Percentiles rank a stretch among this genome's conserved stretches.
Evolutionary conservation across 2,888 invertebrate genomes (phyloP).

Genomic region (Pseudococcus longispinus): DNA sequence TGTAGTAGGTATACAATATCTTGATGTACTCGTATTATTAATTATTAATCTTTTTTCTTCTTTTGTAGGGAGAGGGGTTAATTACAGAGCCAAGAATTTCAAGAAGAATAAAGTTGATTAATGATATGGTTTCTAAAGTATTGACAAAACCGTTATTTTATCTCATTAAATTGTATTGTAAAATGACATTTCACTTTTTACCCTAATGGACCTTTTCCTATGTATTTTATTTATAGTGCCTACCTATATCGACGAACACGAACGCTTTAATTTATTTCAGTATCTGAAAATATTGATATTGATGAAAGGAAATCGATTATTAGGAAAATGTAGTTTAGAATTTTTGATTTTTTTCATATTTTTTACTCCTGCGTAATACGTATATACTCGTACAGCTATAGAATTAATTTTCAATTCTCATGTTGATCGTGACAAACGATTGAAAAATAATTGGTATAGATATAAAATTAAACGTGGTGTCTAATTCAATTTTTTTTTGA

Average conservation of each 20-base stretch:
- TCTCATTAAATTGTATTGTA: neutral
- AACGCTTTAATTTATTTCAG: neutral
- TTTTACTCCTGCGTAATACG: too few species aligned
- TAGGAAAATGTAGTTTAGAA: neutral
- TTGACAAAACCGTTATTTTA: neutral
- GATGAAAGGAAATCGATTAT: neutral
- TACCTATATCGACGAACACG: neutral
- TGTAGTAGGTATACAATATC: neutral
- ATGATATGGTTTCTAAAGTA: neutral
- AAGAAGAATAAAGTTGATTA: neutral
- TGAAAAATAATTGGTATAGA: too few species aligned
- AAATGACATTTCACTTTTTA: neutral
- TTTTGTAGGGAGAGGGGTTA: neutral
- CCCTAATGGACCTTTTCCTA: neutral
- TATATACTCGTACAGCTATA: too few species aligned
- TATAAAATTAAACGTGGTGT: too few species aligned
- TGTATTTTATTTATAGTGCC: neutral
- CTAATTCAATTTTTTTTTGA: too few species aligned
- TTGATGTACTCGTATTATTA: neutral
- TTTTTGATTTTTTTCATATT: neutral
- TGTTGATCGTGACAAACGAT: too few species aligned
- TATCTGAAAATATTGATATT: neutral
- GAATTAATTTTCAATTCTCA: too few species aligned
- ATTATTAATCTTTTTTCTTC: neutral
- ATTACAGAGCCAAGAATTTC: neutral